Evolutionary conservation across 2,113 vertebrate genomes (phyloP).

Genomic region (Planiliza haematocheilus): DNA sequence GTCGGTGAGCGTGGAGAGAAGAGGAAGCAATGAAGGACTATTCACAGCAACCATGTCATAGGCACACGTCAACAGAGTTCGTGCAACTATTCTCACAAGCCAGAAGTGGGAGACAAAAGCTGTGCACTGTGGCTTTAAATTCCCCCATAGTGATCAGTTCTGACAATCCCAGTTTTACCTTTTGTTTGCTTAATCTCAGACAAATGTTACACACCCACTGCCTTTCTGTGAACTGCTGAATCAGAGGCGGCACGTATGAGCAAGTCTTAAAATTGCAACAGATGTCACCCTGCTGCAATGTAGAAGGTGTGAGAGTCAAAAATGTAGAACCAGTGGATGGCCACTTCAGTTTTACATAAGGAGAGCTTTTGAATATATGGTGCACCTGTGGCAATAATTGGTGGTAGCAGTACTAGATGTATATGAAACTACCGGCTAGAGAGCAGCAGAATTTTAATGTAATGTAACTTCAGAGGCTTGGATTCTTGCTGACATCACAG

Average conservation of each 20-base stretch:
- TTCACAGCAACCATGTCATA: too few species aligned
- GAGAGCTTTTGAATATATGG: neutral
- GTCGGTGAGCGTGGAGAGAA: too few species aligned
- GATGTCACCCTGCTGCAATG: neutral
- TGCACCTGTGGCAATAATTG: neutral
- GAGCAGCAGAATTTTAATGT: neutral
- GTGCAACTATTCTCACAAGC: too few species aligned
- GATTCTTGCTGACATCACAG: constrained; percentile 1
- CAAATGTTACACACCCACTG: too few species aligned
- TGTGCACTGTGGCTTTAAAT: too few species aligned
- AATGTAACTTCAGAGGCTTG: neutral
- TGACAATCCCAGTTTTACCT: too few species aligned
- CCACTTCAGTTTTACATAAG: neutral
- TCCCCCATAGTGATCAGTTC: too few species aligned
- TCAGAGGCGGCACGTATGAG: neutral
- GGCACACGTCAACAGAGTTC: too few species aligned
- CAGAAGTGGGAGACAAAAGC: too few species aligned
- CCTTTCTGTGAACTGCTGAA: neutral
- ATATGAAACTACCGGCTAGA: neutral
- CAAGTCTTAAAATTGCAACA: neutral
- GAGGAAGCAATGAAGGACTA: too few species aligned
- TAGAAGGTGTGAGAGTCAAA: neutral
- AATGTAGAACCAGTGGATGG: neutral
- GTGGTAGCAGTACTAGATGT: neutral
- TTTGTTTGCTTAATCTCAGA: too few species aligned